These are phyloP conservation scores for Colinus virginianus DNA, from an alignment of 2,113 vertebrate genomes.

Conservation along the genomic window DNA sequence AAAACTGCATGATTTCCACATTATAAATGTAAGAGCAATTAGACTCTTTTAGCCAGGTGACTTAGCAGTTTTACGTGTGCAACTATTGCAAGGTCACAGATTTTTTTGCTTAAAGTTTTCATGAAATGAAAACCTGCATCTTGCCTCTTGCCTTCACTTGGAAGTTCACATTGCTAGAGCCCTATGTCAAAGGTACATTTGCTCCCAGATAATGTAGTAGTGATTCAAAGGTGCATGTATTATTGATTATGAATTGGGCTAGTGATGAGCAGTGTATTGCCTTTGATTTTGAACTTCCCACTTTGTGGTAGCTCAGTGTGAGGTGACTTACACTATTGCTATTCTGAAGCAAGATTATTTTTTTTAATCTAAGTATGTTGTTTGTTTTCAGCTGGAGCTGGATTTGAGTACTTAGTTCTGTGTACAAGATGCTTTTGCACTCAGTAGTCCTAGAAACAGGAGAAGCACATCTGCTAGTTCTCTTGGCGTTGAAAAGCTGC, in stretches of 20 bases:
- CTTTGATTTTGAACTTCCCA: not conserved
- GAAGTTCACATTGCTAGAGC: not conserved
- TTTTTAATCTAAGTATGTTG: not conserved
- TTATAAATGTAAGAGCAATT: not conserved
- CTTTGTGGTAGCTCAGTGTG: not conserved
- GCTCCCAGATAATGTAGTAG: not conserved
- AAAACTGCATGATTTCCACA: not conserved
- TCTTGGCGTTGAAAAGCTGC: constrained; percentile 11
- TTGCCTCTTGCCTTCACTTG: not conserved
- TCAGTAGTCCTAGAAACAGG: constrained; percentile 1
- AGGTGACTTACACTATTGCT: not conserved
- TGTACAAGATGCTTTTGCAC: not conserved
- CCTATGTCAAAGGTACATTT: not conserved
- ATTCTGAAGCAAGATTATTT: not conserved
- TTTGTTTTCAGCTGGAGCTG: not conserved
- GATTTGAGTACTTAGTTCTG: not conserved
- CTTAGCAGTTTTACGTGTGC: not conserved
- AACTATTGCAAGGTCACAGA: not conserved
- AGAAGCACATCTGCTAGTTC: constrained; percentile 26
- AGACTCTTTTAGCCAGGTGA: not conserved
- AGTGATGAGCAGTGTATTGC: not conserved
- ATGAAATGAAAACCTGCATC: not conserved
- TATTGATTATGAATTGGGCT: fast-evolving
- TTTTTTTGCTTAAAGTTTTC: not conserved
- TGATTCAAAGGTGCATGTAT: not conserved